Evolutionary conservation across 2,797 vertebrate genomes (phyloP).

Genomic region (Helicolenus hilgendorfi): DNA sequence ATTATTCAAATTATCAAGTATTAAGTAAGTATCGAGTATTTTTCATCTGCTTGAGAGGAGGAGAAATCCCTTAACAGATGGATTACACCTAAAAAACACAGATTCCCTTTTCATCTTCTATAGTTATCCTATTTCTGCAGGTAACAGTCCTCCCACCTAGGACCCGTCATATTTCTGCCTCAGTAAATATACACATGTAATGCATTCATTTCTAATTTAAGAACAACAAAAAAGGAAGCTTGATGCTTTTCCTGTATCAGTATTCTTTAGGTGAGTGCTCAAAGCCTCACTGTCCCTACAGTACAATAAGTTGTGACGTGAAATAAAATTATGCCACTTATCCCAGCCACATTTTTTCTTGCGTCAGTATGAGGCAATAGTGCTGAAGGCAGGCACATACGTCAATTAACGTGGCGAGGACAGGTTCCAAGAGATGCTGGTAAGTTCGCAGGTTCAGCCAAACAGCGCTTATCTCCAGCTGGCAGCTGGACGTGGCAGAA

Average conservation of each 20-base stretch:
- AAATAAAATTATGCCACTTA: conserved; percentile 34
- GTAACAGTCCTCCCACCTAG: not conserved
- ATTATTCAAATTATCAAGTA: not conserved
- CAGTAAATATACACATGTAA: not conserved
- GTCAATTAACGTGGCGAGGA: conserved; percentile 62
- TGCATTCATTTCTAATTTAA: not conserved
- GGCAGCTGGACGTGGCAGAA: conserved; percentile 86
- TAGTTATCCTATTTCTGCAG: conserved; percentile 3
- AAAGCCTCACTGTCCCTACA: not conserved
- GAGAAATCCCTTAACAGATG: not conserved
- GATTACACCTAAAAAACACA: not conserved
- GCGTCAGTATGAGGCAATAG: conserved; percentile 27
- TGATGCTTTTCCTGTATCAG: not conserved
- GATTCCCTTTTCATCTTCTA: not conserved
- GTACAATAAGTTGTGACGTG: conserved; percentile 12
- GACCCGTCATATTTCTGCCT: not conserved
- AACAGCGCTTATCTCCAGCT: conserved; percentile 86
- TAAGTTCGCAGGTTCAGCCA: conserved; percentile 82
- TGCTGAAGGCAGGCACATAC: conserved; percentile 55
- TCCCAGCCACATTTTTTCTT: conserved; percentile 6
- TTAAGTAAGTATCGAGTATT: too few relatives aligned
- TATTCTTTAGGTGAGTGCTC: not conserved
- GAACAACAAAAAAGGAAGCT: not conserved
- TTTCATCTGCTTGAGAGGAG: not conserved
- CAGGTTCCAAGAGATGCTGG: conserved; percentile 76